Evolutionary conservation across 2,888 invertebrate genomes (phyloP), one percentile per base, ranked within the genome.

Genomic region (Caenorhabditis sinica): DNA sequence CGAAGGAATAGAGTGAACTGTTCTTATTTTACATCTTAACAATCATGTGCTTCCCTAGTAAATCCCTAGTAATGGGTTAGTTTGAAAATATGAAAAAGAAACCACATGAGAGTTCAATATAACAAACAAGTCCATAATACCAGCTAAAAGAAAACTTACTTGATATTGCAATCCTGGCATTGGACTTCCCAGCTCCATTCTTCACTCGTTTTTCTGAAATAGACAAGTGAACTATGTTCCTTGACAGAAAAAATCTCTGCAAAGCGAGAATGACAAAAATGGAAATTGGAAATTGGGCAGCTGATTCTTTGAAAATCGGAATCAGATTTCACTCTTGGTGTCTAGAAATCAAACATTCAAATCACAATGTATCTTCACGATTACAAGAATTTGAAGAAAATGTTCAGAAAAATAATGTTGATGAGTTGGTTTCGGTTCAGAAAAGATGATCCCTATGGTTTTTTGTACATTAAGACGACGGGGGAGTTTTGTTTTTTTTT

Each of bases 341-440:
- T 43, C 63, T 63, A 23, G 20, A 23, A 63, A 60, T 60, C 58
- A 60, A 60, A 60, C 58, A 60, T 33, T 60, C 58, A 60, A 30
- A 17, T 5, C 11, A 15, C 9, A 28, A 15, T 33, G 33, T 33
- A 45, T 17, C 13, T 4, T 40, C 11, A 40, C 40, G 40, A 40
- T 13, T 49, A n/a, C 4, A 8, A 5, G 20, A 20, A 49, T 49
- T 49, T 6, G 8, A 6, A 49, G 49, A 49, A 49, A 20, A 49
- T 40, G 9, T 40, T 40, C 20, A n/a, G 20, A 4, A 20, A 20
- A 49, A 49, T 8, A 20, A 8, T 20, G 49, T 49, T 3, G 49
- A 49, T 20, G 20, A 49, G 49, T 20, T 20, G 1, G 49, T 49
- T 49, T 20, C 20, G 49, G 49, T 49, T n/a, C 49, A 49, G 20